These are phyloP conservation scores for Lophius americanus DNA, from an alignment of 2,797 vertebrate species.

Conservation along the genomic window DNA sequence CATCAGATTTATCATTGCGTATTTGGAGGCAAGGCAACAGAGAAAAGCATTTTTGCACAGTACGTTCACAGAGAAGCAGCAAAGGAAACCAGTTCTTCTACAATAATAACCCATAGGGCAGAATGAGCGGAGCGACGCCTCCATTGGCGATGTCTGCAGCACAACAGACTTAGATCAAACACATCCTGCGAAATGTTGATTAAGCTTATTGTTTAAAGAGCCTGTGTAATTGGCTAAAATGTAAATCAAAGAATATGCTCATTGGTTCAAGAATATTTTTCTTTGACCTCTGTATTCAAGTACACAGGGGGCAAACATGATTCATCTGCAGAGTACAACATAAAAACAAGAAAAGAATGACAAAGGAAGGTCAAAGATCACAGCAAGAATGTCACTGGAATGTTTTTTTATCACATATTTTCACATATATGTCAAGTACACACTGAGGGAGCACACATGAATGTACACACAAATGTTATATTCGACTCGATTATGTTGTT, in stretches of 20 bases:
- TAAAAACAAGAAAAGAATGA: slow-evolving; percentile 61
- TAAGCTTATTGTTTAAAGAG: slow-evolving; percentile 20
- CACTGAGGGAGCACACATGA: not conserved
- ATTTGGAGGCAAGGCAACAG: slow-evolving; percentile 20
- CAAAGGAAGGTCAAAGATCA: slow-evolving; percentile 62
- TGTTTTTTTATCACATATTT: slow-evolving; percentile 57
- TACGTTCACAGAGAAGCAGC: slow-evolving; percentile 11
- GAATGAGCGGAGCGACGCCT: slow-evolving; percentile 27
- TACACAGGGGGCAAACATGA: slow-evolving; percentile 15
- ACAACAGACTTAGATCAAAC: slow-evolving; percentile 19
- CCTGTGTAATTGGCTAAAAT: not conserved
- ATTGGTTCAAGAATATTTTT: not conserved
- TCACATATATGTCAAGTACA: slow-evolving; percentile 10
- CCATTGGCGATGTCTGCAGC: slow-evolving; percentile 34
- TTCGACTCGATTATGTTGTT: slow-evolving; percentile 26
- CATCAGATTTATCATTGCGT: slow-evolving; percentile 2
- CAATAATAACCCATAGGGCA: slow-evolving; percentile 59
- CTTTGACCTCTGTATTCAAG: slow-evolving; percentile 4
- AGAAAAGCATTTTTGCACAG: slow-evolving; percentile 19
- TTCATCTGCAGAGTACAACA: slow-evolving; percentile 36
- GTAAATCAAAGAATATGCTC: not conserved
- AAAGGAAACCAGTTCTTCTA: slow-evolving; percentile 52
- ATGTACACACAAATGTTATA: not conserved
- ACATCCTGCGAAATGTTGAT: slow-evolving; percentile 5
- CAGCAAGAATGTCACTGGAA: slow-evolving; percentile 59